Evolutionary conservation across 2,888 invertebrate species (phyloP), one percentile per base, ranked within the genome.

Genomic region (Orthosia gothica): DNA sequence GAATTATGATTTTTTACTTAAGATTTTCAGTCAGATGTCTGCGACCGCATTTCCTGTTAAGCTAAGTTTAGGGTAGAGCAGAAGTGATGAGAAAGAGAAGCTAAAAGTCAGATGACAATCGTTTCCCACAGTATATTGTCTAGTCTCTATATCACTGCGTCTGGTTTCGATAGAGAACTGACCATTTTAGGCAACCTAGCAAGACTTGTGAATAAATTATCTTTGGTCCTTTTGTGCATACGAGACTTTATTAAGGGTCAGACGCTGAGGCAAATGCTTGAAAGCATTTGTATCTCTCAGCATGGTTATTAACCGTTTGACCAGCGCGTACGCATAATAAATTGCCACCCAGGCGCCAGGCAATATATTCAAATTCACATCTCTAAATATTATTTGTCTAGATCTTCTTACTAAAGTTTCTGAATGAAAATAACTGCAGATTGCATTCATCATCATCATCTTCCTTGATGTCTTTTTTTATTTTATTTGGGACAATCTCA

Each of bases 221-320:
- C 11, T 45, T 50, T 79, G 54, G 40, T 81, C 20, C 49, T 81
- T 65, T 65, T 74, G 58, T 59, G 26, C 26, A 15, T 15, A 40
- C 23, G 58, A 80, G n/a, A 64, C 61, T 66, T 81, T 79, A 81
- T 58, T 40, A 58, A 52, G 54, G 83, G 81, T 69, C 81, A 84
- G 70, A 62, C 84, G 52, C 23, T 15, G 57, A 52, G 67, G 26
- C 81, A 23, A 59, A 52, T 15, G 7, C 23, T 52, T 52, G 13
- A 32, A 54, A 59, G 54, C 76, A 84, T 84, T 84, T 84, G 62
- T 82, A 70, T 84, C 84, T 76, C 70, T 76, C 84, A 81, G 57
- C 70, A 65, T 70, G 61, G 81, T 65, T 61, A 75, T 75, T 75
- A 70, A 71, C 68, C 65, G 55, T 82, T 82, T 82, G 76, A 82